Percentiles rank a stretch among this genome's conserved stretches.
These are phyloP conservation scores for Venustaconcha ellipsiformis DNA, from an alignment of 1,140 invertebrate genomes.

Conservation along the genomic window DNA sequence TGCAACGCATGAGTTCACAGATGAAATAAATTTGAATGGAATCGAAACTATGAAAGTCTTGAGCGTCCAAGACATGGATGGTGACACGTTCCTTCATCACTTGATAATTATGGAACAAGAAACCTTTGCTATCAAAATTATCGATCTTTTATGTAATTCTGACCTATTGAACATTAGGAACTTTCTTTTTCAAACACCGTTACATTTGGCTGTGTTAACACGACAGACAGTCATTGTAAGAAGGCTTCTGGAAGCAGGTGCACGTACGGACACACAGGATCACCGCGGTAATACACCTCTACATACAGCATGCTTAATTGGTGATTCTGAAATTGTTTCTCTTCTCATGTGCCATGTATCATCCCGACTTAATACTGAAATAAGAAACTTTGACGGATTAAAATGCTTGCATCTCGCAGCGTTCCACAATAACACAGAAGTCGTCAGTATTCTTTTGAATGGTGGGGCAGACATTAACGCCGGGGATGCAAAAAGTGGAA, in stretches of 20 bases:
- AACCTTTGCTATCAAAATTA: conserved; percentile 33
- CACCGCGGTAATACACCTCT: conserved; percentile 51
- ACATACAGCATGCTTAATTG: conserved; percentile 70
- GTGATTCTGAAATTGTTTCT: conserved; percentile 75
- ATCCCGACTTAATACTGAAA: conserved; percentile 35
- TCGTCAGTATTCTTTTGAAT: conserved; percentile 34
- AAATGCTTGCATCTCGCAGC: conserved; percentile 72
- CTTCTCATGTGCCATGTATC: conserved; percentile 76
- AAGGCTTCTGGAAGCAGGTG: conserved; percentile 77
- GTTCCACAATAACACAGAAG: conserved; percentile 19
- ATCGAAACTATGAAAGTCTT: no score
- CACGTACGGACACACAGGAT: conserved; percentile 62
- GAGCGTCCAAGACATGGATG: conserved; percentile 8
- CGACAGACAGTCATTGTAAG: conserved; percentile 75
- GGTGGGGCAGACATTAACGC: conserved; percentile 78
- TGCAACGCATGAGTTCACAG: no score
- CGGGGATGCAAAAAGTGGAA: conserved; percentile 16
- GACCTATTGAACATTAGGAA: conserved; percentile 38
- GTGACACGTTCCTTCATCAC: conserved; percentile 41
- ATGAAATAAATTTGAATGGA: no score
- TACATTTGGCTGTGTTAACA: conserved; percentile 81
- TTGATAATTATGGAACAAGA: conserved; percentile 40
- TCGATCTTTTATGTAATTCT: conserved; percentile 21
- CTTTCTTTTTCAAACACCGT: conserved; percentile 71
- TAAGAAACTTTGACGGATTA: conserved; percentile 84